Conservation (phyloP, 2,888 invertebrate species). For the Azorinus chamasolen region DNA sequence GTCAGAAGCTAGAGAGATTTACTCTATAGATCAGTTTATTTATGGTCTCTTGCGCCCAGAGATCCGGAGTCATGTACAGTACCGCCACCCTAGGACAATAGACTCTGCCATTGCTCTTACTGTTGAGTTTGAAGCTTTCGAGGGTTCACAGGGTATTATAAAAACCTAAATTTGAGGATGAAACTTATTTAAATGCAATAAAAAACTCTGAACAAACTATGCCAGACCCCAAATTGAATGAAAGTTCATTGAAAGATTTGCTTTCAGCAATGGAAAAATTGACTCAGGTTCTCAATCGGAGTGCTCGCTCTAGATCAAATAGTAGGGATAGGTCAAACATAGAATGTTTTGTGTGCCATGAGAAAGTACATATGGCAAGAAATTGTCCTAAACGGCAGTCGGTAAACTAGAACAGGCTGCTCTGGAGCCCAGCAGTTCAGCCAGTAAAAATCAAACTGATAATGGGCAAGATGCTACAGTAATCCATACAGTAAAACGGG, state of each 20-base stretch:
- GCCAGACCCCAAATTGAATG: too few relatives aligned
- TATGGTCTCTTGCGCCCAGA: constrained; percentile 29
- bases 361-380: constrained; percentile 19
- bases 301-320: constrained; percentile 17
- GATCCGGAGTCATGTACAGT: constrained; percentile 37
- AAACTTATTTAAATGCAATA: background rate
- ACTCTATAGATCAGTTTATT: constrained; percentile 25
- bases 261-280: background rate
- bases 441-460: too few relatives aligned
- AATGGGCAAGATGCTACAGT: background rate
- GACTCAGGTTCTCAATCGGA: too few relatives aligned
- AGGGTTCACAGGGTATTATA: constrained; percentile 24
- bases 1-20: constrained; percentile 29
- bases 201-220: background rate
- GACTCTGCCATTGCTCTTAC: constrained; percentile 35
- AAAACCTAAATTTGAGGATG: constrained; percentile 26
- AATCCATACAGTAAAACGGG: background rate
- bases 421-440: constrained; percentile 41
- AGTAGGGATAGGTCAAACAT: constrained; percentile 2
- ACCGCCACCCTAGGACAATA: constrained; percentile 20
- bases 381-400: constrained; percentile 3
- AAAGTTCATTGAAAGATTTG: constrained; percentile 8
- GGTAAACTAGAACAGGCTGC: constrained; percentile 34
- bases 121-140: constrained; percentile 43
- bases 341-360: constrained; percentile 26